Evolutionary conservation across 2,113 vertebrate genomes (phyloP).

Genomic region (Leptosomus discolor): DNA sequence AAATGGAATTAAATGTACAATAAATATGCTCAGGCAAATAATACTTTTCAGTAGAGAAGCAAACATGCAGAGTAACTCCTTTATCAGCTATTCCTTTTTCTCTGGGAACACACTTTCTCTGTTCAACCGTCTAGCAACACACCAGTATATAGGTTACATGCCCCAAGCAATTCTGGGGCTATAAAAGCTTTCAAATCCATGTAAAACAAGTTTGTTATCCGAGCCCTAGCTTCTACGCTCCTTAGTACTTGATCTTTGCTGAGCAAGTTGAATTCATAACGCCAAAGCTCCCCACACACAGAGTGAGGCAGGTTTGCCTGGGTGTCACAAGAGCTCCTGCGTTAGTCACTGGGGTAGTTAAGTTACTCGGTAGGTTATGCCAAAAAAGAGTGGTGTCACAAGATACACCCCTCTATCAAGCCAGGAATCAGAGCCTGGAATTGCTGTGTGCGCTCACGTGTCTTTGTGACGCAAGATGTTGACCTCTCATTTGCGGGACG

Average conservation of each 20-base stretch:
- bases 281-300: rapidly evolving
- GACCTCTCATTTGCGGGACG: background rate
- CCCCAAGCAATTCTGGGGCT: background rate
- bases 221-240: background rate
- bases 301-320: background rate
- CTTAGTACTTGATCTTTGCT: background rate
- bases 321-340: background rate
- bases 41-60: background rate
- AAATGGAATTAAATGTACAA: slow-evolving; percentile 21
- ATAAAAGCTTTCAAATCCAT: background rate
- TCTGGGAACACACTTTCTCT: background rate
- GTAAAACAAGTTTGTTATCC: background rate
- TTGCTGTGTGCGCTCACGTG: background rate
- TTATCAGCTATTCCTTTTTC: background rate
- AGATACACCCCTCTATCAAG: background rate
- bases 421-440: background rate
- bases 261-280: background rate
- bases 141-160: background rate
- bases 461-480: background rate
- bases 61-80: background rate
- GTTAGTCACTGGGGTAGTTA: background rate
- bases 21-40: slow-evolving; percentile 30
- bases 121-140: background rate
- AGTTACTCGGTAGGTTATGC: background rate
- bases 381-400: background rate